These are phyloP conservation scores for Rhizoglyphus robini DNA, from an alignment of 1,140 invertebrate genomes.

Conservation along the genomic window DNA sequence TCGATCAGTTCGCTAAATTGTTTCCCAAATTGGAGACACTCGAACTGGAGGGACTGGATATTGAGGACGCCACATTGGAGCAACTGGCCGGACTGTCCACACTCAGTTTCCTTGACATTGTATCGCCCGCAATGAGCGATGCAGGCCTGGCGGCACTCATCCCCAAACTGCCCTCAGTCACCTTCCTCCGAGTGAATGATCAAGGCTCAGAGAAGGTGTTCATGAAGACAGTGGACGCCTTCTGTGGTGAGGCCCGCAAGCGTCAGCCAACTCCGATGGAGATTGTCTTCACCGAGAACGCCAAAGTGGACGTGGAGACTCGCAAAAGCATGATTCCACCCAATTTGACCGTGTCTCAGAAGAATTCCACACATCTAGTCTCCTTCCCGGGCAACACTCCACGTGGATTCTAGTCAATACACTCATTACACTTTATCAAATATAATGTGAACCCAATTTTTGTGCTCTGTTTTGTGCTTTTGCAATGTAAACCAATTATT, in stretches of 20 bases:
- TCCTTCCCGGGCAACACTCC: slow-evolving; percentile 16
- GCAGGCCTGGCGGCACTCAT: background rate
- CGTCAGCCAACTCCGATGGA: slow-evolving; percentile 6
- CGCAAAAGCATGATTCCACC: background rate
- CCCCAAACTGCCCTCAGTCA: slow-evolving; percentile 6
- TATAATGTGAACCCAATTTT: no score
- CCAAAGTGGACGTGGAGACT: slow-evolving; percentile 12
- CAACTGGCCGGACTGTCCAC: background rate
- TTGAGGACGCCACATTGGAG: slow-evolving; percentile 4
- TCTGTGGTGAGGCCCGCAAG: background rate
- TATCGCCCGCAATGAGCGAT: slow-evolving; percentile 16
- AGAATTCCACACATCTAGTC: background rate
- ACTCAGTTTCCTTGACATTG: slow-evolving; percentile 16
- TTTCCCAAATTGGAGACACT: slow-evolving; percentile 11
- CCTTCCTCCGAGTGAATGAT: slow-evolving; percentile 16
- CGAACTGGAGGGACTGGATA: slow-evolving; percentile 14
- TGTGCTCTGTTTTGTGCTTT: no score
- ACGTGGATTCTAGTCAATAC: slow-evolving; percentile 6
- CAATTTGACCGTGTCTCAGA: slow-evolving; percentile 8
- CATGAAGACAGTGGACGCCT: slow-evolving; percentile 11
- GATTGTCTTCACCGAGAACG: background rate
- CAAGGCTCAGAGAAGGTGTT: background rate
- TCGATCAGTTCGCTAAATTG: background rate
- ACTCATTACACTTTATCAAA: no score
- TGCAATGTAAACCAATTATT: no score